A percentile compares a stretch with the other conserved stretches of the same genome.
phyloP scores from a whole-genome alignment of 1,140 invertebrate genomes.

The Drosophila novamexicana region DNA sequence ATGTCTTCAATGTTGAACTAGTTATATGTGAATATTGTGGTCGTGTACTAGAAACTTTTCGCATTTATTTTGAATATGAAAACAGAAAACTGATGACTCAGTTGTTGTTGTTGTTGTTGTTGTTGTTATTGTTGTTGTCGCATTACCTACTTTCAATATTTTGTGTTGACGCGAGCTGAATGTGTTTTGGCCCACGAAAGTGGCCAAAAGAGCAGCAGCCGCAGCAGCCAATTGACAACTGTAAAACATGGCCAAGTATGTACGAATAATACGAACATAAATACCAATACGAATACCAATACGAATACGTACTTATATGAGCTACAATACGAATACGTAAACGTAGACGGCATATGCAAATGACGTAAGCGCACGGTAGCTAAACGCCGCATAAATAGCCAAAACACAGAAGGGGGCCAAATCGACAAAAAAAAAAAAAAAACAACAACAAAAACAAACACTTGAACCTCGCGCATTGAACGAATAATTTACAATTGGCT shows the following conservation, averaged over 20 bases:
- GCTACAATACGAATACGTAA: background rate
- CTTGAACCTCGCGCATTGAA: constrained; percentile 24
- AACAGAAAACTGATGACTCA: constrained; percentile 49
- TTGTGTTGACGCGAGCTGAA: constrained; percentile 63
- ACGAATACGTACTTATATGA: background rate
- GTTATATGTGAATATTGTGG: constrained; percentile 20
- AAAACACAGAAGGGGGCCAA: constrained; percentile 41
- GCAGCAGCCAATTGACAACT: constrained; percentile 70
- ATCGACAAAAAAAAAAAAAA: background rate
- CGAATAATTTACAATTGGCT: constrained; percentile 48
- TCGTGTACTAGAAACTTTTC: constrained; percentile 17
- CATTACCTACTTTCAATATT: constrained; percentile 76
- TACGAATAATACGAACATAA: constrained; percentile 45
- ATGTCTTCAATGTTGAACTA: constrained; percentile 5
- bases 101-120: constrained; percentile 1
- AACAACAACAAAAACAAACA: constrained; percentile 18
- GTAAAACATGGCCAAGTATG: constrained; percentile 77
- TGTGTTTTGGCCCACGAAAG: constrained; percentile 23
- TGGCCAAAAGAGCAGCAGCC: constrained; percentile 26
- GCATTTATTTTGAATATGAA: constrained; percentile 18
- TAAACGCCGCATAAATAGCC: constrained; percentile 44
- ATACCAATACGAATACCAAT: background rate
- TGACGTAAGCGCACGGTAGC: constrained; percentile 70
- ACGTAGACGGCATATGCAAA: constrained; percentile 34
- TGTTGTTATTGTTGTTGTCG: constrained; percentile 15